Evolutionary conservation across 2,113 vertebrate species (phyloP).

Genomic region (Salvator merianae): DNA sequence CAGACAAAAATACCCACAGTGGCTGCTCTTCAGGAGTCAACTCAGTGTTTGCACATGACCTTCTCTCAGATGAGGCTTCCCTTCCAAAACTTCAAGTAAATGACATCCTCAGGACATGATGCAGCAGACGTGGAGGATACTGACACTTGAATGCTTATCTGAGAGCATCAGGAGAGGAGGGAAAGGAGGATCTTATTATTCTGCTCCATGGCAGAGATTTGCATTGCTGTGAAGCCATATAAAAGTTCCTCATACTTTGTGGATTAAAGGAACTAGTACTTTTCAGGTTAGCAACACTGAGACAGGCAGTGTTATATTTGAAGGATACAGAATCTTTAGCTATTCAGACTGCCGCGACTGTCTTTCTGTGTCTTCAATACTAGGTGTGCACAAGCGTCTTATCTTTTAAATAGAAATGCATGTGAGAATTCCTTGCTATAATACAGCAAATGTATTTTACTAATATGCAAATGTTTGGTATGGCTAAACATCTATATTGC

Average conservation of each 20-base stretch:
- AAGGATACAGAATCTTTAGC: slow-evolving; percentile 27
- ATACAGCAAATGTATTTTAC: slow-evolving; percentile 70
- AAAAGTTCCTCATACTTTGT: slow-evolving; percentile 52
- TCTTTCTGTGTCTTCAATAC: slow-evolving; percentile 70
- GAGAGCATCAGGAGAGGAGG: not conserved
- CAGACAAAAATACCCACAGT: slow-evolving; percentile 93
- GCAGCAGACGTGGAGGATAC: rapidly evolving
- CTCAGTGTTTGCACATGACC: slow-evolving; percentile 94
- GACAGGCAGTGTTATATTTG: slow-evolving; percentile 59
- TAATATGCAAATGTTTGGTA: slow-evolving; percentile 71
- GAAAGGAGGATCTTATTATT: slow-evolving; percentile 53
- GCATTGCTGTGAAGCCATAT: slow-evolving; percentile 47
- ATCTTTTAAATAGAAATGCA: slow-evolving; percentile 2
- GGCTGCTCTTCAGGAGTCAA: slow-evolving; percentile 95
- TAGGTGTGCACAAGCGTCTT: not conserved
- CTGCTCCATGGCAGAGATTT: slow-evolving; percentile 48
- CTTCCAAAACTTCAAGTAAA: slow-evolving; percentile 82
- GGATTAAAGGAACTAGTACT: slow-evolving; percentile 70
- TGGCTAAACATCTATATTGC: slow-evolving; percentile 67
- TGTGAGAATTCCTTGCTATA: slow-evolving; percentile 66
- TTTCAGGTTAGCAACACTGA: slow-evolving; percentile 50
- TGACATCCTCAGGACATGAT: slow-evolving; percentile 83
- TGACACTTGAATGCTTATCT: not conserved
- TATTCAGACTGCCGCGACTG: slow-evolving; percentile 55
- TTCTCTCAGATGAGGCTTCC: slow-evolving; percentile 88